Conservation (phyloP, 1,140 invertebrate species). For the Anoplolepis gracilipes region DNA sequence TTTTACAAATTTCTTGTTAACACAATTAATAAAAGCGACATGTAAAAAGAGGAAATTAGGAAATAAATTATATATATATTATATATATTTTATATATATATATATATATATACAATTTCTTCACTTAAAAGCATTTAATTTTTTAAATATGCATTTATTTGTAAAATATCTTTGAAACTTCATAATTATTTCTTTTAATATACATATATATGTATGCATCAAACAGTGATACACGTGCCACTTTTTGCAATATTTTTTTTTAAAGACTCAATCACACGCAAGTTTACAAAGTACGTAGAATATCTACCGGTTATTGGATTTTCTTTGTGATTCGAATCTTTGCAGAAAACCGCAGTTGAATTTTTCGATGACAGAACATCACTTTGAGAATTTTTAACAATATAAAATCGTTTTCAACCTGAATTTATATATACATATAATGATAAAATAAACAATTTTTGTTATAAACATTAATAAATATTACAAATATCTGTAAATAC, state of each 20-base stretch:
- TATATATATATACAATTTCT: too few species aligned
- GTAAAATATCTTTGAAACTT: background rate
- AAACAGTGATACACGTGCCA: background rate
- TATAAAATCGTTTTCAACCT: background rate
- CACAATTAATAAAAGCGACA: background rate
- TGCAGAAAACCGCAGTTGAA: background rate
- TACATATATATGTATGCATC: background rate
- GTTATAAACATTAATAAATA: background rate
- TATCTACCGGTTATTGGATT: background rate
- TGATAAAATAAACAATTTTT: background rate
- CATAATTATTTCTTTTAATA: background rate
- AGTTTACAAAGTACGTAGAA: background rate
- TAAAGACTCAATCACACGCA: background rate
- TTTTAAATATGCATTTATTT: background rate
- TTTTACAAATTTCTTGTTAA: background rate
- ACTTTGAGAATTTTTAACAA: background rate
- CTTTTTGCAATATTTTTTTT: background rate
- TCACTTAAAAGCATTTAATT: background rate
- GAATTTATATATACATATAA: background rate
- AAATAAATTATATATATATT: too few species aligned
- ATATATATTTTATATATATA: too few species aligned
- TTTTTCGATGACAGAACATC: background rate
- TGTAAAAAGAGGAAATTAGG: too few species aligned
- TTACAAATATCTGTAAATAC: too few species aligned
- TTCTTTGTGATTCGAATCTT: slow-evolving; percentile 10